Conservation (phyloP, 2,888 invertebrate species). For the Rhagonycha lutea region DNA sequence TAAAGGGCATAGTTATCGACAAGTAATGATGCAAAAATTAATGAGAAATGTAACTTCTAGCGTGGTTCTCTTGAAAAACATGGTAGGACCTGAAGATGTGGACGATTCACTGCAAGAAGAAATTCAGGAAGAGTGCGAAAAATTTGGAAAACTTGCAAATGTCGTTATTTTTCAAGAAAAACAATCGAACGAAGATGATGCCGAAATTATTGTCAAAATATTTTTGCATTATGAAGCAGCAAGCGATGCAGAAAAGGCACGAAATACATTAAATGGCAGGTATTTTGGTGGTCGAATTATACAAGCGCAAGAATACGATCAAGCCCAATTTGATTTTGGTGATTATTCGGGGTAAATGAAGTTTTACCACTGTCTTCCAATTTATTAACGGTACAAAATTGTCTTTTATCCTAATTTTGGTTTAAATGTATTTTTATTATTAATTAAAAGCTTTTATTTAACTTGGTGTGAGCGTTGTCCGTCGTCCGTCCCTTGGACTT, state of each 20-base stretch:
- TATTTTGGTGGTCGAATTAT: slow-evolving; percentile 96
- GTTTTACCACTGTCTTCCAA: too few relatives aligned
- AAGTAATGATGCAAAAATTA: slow-evolving; percentile 86
- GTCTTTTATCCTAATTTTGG: too few relatives aligned
- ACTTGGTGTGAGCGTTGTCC: too few relatives aligned
- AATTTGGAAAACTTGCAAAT: slow-evolving; percentile 87
- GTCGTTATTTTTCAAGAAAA: slow-evolving; percentile 97
- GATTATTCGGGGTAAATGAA: slow-evolving; percentile 76
- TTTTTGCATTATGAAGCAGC: slow-evolving; percentile 92
- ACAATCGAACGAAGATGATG: slow-evolving; percentile 86
- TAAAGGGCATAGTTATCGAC: slow-evolving; percentile 77
- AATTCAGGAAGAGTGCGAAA: slow-evolving; percentile 93
- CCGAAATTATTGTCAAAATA: slow-evolving; percentile 91
- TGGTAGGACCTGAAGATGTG: slow-evolving; percentile 92
- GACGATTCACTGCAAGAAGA: slow-evolving; percentile 94
- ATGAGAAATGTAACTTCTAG: slow-evolving; percentile 74
- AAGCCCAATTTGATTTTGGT: slow-evolving; percentile 92
- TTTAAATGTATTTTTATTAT: too few relatives aligned
- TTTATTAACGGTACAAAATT: too few relatives aligned
- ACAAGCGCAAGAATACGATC: slow-evolving; percentile 92
- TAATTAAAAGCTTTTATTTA: too few relatives aligned
- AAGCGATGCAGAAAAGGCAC: slow-evolving; percentile 81
- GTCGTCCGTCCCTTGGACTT: too few relatives aligned
- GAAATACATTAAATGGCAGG: slow-evolving; percentile 85
- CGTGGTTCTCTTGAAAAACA: slow-evolving; percentile 88